Evolutionary conservation across 2,888 invertebrate species (phyloP).

Genomic region (Lycia hirtaria): DNA sequence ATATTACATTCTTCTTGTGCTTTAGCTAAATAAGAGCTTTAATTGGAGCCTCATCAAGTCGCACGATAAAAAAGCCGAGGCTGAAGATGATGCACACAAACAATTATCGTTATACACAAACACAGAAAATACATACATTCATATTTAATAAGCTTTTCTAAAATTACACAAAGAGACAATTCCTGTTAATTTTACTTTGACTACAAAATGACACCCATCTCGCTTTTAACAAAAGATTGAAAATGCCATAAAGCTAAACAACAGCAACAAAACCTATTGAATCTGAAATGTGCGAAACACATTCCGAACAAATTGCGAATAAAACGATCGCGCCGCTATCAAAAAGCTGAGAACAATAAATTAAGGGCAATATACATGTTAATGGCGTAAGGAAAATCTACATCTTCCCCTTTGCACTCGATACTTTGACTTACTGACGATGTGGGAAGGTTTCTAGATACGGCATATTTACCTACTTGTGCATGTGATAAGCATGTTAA

Average conservation of each 20-base stretch:
- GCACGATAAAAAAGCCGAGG: no score
- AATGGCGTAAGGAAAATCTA: constrained; percentile 76
- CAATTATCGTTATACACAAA: no score
- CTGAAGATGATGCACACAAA: no score
- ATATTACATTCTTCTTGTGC: no score
- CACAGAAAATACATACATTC: no score
- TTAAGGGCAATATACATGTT: constrained; percentile 80
- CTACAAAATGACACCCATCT: constrained; percentile 1
- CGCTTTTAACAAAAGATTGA: constrained; percentile 1
- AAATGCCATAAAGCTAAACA: constrained; percentile 31
- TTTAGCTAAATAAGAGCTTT: no score
- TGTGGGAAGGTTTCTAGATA: constrained; percentile 41
- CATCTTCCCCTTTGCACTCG: constrained; percentile 67
- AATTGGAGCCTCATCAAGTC: no score
- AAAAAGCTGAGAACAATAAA: constrained; percentile 70
- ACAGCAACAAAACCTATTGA: constrained; percentile 29
- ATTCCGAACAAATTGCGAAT: constrained; percentile 57
- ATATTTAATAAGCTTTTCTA: no score
- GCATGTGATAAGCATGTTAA: neutral
- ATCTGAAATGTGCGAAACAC: constrained; percentile 34
- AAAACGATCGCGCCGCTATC: constrained; percentile 65
- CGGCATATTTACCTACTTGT: constrained; percentile 30
- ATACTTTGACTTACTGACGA: constrained; percentile 45
- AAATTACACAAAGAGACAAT: no score
- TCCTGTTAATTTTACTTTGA: constrained; percentile 1